Percentiles rank a stretch among this genome's conserved stretches.
Conservation (phyloP, 2,113 vertebrate genomes). For the Procavia capensis region DNA sequence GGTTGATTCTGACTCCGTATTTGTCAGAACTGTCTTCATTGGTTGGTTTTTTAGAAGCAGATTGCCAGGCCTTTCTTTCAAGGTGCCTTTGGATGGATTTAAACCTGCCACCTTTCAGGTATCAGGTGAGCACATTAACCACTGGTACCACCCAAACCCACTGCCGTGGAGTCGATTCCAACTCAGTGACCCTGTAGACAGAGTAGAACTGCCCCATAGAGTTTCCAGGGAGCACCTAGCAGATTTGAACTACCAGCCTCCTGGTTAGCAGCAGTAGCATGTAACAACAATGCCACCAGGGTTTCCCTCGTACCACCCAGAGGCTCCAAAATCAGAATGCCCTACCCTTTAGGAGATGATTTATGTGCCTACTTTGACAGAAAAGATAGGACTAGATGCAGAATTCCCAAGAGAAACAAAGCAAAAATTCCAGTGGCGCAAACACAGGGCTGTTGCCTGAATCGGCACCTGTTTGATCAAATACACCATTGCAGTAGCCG, state of each 20-base stretch:
- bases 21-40: background rate
- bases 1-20: background rate
- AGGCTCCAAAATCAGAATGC: accelerated
- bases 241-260: no score
- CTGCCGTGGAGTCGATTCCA: no score
- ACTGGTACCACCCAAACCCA: background rate
- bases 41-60: background rate
- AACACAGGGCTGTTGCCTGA: background rate
- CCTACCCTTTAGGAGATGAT: background rate
- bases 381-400: background rate
- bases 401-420: background rate
- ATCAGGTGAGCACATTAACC: background rate
- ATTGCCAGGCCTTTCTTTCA: background rate
- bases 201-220: no score
- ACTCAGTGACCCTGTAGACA: no score
- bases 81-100: background rate
- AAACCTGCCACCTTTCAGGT: background rate
- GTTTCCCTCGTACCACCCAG: no score
- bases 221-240: no score
- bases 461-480: background rate
- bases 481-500: accelerated
- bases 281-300: no score
- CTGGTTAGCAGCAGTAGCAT: no score
- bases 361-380: background rate
- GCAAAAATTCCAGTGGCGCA: background rate